Base-by-base conservation (phyloP, 1,140 invertebrate genomes). In the Drosophila mauritiana region DNA sequence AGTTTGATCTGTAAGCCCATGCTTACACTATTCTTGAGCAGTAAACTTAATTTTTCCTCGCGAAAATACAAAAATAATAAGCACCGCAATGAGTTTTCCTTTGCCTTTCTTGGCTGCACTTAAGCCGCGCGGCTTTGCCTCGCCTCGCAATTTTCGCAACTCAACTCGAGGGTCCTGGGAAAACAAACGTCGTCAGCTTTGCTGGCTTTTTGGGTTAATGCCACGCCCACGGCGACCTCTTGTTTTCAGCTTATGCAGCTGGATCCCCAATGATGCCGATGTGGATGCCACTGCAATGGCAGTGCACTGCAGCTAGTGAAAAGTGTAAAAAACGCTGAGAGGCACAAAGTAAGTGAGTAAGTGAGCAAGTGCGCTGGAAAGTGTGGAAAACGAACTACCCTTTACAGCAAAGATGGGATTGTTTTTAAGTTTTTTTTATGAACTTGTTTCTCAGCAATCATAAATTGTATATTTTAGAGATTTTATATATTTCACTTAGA, bases 121-220 rank as follows among this genome's bases (percentile, higher is more conserved):
- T 70, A 69, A 57, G 67, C 43, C 43, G 36, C 51, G 17, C 34
- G 67, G 68, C 51, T 70, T 72, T 72, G 56, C 67, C 40, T 70
- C 65, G 65, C 64, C 68, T 57, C 37, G 51, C 51, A 56, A 69
- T 70, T 70, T 69, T 70, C 34, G 25, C 52, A 63, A 63, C 25
- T 20, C 51, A 69, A 48, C 34, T 70, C 63, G 37, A 70, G 67
- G 67, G 64, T 70, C 52, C 46, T 75, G 62, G 73, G 48, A 67
- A 65, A 76, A 67, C 61, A 76, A 76, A 76, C 73, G 73, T 76
- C 73, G 64, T 43, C 64, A 45, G 43, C 53, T 78, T 73, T 65
- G 46, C 55, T 78, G 67, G 65, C 73, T 77, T 68, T 78, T 73
- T 67, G 67, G 73, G 57, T 82, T 81, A 83, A 73, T 82, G 74